Conservation (phyloP, 1,140 invertebrate genomes). For the Brachionus koreanus region DNA sequence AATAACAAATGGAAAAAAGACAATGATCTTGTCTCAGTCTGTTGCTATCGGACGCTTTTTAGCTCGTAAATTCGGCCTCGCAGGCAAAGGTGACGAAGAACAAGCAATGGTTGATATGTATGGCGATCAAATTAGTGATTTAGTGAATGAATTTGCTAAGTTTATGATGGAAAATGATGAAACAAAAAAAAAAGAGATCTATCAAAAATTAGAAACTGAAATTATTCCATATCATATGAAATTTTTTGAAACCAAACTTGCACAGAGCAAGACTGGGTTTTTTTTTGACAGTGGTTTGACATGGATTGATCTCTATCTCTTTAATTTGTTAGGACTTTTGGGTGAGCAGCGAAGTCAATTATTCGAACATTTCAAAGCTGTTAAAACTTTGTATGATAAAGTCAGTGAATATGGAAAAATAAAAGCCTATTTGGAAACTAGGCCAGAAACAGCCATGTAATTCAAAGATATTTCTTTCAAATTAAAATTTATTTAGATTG, state of each 20-base stretch:
- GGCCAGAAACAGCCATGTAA: slow-evolving; percentile 8
- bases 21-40: slow-evolving; percentile 1
- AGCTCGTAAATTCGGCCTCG: slow-evolving; percentile 9
- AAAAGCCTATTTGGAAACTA: not conserved
- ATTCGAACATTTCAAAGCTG: not conserved
- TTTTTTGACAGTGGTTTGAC: slow-evolving; percentile 1
- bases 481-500: not conserved
- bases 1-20: not conserved
- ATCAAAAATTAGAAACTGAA: not conserved
- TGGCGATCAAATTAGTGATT: slow-evolving; percentile 20
- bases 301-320: slow-evolving; percentile 26
- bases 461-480: not conserved
- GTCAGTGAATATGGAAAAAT: not conserved
- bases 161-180: not conserved
- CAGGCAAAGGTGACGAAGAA: slow-evolving; percentile 34
- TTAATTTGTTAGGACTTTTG: not conserved
- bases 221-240: not conserved
- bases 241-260: not conserved
- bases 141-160: not conserved
- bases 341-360: not conserved
- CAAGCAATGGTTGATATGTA: slow-evolving; percentile 8
- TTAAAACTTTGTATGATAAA: not conserved
- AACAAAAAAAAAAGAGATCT: not conserved
- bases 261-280: not conserved
- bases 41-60: slow-evolving; percentile 36